These are phyloP conservation scores for Macrosoma leucophasiata DNA, from an alignment of 2,888 invertebrate genomes.

Conservation along the genomic window DNA sequence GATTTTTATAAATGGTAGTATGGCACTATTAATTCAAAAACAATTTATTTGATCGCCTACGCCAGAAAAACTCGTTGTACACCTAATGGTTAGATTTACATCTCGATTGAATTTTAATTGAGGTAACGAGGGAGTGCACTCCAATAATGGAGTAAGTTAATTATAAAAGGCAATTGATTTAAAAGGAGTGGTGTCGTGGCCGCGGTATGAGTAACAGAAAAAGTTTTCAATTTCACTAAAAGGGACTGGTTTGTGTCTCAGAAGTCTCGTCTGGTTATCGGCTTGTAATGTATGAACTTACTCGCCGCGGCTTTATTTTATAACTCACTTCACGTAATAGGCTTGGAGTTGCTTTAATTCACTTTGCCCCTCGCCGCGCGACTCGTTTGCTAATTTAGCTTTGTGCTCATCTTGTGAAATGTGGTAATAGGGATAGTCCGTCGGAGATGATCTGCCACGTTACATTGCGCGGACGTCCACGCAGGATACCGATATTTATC, in stretches of 20 bases:
- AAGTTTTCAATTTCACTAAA: constrained; percentile 77
- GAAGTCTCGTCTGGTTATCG: constrained; percentile 76
- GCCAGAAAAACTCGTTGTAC: constrained; percentile 55
- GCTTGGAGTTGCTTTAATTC: constrained; percentile 63
- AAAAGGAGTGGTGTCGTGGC: constrained; percentile 68
- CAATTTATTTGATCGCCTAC: constrained; percentile 50
- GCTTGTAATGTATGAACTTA: constrained; percentile 75
- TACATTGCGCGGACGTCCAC: constrained; percentile 9
- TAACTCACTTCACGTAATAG: constrained; percentile 73
- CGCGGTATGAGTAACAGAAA: constrained; percentile 74
- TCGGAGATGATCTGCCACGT: background rate
- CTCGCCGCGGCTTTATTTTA: constrained; percentile 70
- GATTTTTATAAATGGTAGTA: too few species aligned
- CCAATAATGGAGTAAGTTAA: constrained; percentile 68
- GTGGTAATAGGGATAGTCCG: constrained; percentile 23
- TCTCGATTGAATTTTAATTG: constrained; percentile 69
- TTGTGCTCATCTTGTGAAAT: constrained; percentile 28
- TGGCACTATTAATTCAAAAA: constrained; percentile 43
- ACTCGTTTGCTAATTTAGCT: constrained; percentile 49
- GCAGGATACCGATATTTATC: constrained; percentile 32
- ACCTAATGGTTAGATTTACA: constrained; percentile 55
- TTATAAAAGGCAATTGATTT: constrained; percentile 75
- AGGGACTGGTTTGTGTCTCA: constrained; percentile 77
- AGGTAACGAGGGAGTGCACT: constrained; percentile 66
- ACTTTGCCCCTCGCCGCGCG: constrained; percentile 48